These are phyloP conservation scores for Silurus meridionalis DNA, from an alignment of 2,113 vertebrate genomes.

Conservation along the genomic window DNA sequence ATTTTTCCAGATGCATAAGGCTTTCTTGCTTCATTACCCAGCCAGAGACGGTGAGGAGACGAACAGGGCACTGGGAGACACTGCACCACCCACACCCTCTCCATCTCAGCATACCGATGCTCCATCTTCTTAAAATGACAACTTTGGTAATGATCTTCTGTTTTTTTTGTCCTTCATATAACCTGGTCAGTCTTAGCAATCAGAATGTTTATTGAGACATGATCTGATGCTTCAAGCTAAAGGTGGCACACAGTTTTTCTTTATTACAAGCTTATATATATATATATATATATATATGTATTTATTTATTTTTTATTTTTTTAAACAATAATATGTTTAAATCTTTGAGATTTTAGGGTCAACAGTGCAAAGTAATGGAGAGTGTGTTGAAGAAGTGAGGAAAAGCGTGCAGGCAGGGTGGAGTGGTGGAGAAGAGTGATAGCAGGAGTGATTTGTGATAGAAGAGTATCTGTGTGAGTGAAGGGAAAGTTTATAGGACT, in stretches of 20 bases:
- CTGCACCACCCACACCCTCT: neutral
- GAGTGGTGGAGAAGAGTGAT: too few relatives aligned
- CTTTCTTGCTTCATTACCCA: slow-evolving; percentile 51
- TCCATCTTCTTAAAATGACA: neutral
- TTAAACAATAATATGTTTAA: too few relatives aligned
- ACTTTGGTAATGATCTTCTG: neutral
- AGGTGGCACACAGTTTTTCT: neutral
- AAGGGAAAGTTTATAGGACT: too few relatives aligned
- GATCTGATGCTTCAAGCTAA: neutral
- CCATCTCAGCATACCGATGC: neutral
- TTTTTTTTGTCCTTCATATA: neutral
- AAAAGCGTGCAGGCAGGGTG: too few relatives aligned
- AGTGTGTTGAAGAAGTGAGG: too few relatives aligned
- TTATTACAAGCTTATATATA: too few relatives aligned
- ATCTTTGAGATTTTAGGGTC: too few relatives aligned
- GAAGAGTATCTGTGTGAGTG: too few relatives aligned
- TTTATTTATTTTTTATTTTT: too few relatives aligned
- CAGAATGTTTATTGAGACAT: neutral
- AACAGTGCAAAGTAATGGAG: too few relatives aligned
- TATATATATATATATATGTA: too few relatives aligned
- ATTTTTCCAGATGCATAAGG: slow-evolving; percentile 48
- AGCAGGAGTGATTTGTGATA: too few relatives aligned
- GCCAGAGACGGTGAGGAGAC: slow-evolving; percentile 26
- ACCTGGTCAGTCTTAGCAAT: neutral
- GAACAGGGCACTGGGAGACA: slow-evolving; percentile 2